Conservation (phyloP, 2,113 vertebrate species). For the Sinocyclocheilus grahami region DNA sequence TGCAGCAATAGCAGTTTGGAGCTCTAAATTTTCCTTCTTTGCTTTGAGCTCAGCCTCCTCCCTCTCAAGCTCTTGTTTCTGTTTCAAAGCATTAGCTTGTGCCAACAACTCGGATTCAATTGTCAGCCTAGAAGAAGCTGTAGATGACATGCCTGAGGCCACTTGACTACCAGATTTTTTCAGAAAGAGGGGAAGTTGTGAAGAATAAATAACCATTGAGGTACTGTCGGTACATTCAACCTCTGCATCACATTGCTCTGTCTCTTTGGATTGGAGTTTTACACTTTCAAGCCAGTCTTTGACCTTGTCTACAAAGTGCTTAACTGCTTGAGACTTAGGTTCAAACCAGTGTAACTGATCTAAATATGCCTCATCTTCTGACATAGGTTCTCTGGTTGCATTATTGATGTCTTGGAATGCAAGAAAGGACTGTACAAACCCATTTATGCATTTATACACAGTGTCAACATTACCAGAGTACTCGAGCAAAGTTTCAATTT, state of each 20-base stretch:
- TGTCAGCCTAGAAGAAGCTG: background rate
- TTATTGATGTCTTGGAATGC: slow-evolving; percentile 1
- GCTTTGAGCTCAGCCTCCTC: no score
- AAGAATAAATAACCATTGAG: background rate
- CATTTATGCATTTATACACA: no score
- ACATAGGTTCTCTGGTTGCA: background rate
- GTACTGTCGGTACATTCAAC: background rate
- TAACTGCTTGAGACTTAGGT: background rate
- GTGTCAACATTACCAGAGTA: background rate
- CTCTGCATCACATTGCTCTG: background rate
- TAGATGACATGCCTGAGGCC: background rate
- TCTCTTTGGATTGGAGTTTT: background rate
- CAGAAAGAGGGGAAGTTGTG: background rate
- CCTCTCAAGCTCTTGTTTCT: no score
- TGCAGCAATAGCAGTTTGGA: background rate
- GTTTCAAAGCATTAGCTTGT: no score
- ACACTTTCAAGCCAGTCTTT: no score
- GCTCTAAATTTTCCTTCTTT: background rate
- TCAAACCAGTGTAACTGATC: background rate
- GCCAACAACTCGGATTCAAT: background rate
- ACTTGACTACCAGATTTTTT: background rate
- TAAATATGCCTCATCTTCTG: background rate
- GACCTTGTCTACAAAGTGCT: no score
- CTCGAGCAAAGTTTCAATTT: background rate
- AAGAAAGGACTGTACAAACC: background rate